A percentile compares a stretch with the other conserved stretches of the same genome.
These are phyloP conservation scores for Agelaius phoeniceus DNA, from an alignment of 2,113 vertebrate species.

Conservation along the genomic window DNA sequence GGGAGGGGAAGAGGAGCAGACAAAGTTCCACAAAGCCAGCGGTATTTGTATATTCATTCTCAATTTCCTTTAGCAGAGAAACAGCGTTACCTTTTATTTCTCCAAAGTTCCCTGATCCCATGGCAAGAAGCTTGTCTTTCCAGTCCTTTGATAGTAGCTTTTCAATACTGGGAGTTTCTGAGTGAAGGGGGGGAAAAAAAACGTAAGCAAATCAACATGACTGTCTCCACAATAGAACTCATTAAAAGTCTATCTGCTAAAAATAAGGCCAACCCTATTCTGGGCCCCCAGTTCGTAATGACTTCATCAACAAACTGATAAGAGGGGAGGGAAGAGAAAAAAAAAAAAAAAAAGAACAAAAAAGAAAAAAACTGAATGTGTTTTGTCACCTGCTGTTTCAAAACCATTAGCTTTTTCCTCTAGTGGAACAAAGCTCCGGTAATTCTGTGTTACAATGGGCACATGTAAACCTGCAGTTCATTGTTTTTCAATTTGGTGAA, in stretches of 20 bases:
- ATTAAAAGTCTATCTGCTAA: conserved; percentile 96
- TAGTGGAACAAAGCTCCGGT: conserved; percentile 88
- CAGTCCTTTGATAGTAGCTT: conserved; percentile 99
- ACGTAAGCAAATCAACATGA: conserved; percentile 82
- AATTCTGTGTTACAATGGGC: conserved; percentile 94
- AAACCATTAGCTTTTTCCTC: conserved; percentile 96
- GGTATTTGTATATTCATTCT: neutral
- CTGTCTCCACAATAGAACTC: conserved; percentile 89
- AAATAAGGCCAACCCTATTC: conserved; percentile 84
- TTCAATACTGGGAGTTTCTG: conserved; percentile 98
- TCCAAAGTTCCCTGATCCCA: conserved; percentile 98
- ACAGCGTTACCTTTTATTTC: conserved; percentile 94
- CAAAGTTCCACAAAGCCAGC: neutral
- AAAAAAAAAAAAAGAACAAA: neutral
- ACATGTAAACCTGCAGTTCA: conserved; percentile 82
- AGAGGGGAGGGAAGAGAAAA: conserved; percentile 45
- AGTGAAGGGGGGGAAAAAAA: conserved; percentile 74
- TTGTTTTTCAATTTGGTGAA: conserved; percentile 89
- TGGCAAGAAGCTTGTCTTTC: conserved; percentile 99
- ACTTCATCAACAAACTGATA: conserved; percentile 93
- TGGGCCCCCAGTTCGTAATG: conserved; percentile 85
- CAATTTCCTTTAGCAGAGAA: conserved; percentile 21
- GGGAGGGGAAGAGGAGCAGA: neutral
- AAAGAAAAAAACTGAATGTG: conserved; percentile 62
- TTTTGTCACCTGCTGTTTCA: conserved; percentile 97